Base-by-base conservation (phyloP, 1,140 invertebrate species). In the Planococcus citri region DNA sequence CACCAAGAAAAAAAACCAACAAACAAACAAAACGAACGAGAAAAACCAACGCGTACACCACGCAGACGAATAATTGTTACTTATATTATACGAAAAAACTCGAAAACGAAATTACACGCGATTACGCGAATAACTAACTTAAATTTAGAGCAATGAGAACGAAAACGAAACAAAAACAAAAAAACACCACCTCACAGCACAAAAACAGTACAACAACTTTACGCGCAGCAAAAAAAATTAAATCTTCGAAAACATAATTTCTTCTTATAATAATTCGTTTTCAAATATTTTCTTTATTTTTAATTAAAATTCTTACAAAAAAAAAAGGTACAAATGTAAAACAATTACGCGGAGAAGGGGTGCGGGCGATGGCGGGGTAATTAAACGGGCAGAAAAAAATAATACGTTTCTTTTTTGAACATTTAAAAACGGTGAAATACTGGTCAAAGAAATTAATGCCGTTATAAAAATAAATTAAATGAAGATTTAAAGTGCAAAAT, bases 381-480 rank as follows among this genome's bases (percentile, higher is more conserved):
- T 64, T 64, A 64, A 64, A 64, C 21, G 60, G 25, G 60, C 60
- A 25, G 20, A 64, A 64, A 64, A 27, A 64, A 64, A 64, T 64
- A 64, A 64, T 25, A 25, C 25, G 21, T 64, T 64, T 64, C 60
- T 24, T 64, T 64, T 64, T 64, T 64, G 60, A 64, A 64, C 60
- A 64, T 64, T 64, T 64, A 64, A 64, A 64, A 64, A 22, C 60
- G 60, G 41, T 64, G 60, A 64, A 64, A 64, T 64, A 64, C 60
- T 64, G 60, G 60, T 64, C 60, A 64, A 64, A 64, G 60, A 64
- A 64, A 64, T 64, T 64, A 64, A 64, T 64, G 60, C 60, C 60
- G 60, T 64, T 64, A 64, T 64, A 64, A 64, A 64, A 64, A 64
- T 64, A 64, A 64, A 64, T 64, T 64, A 64, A 64, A 64, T 64